Evolutionary conservation across 2,888 invertebrate genomes (phyloP), one percentile per base, ranked within the genome.

Genomic region (Temnothorax unifasciatus): DNA sequence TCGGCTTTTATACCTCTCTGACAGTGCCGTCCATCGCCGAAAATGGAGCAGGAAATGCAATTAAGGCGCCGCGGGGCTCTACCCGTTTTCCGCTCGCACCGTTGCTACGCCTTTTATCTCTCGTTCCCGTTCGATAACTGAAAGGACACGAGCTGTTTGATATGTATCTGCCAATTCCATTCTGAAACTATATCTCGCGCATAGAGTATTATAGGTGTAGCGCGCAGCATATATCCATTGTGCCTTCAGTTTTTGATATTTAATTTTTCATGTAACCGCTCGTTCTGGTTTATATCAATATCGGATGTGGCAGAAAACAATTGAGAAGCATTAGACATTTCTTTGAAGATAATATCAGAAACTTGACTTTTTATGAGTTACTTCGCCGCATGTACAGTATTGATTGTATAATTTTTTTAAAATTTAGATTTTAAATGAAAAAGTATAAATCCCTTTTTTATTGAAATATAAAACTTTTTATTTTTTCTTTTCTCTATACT

Each of bases 1-100:
- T 90, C 86, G 87, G 87, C 90, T 89, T 89, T 90, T 86, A 86
- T 89, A 84, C 79, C 87, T 87, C 85, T 86, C 79, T 41, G 41
- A 81, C 86, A 84, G 82, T 88, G 85, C 84, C 83, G 90, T 82
- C 76, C 88, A 87, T 83, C 83, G 83, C 68, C 86, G 86, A 90
- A 90, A 90, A 90, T 90, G 82, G 86, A 86, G 88, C 86, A 86
- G 88, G 86, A 90, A 90, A 90, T 90, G 90, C 90, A 89, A 89
- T 90, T 90, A 89, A 90, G 88, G 87, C 82, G 85, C 86, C 57
- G 61, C 82, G 82, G 85, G 83, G 81, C 87, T 83, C 74, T 76
- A 77, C 87, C 34, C 74, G 41, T 81, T 83, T 77, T 85, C 71
- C 77, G 73, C 82, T 73, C n/a, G 64, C 64, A 54, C 57, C 57